Evolutionary conservation across 2,888 invertebrate species (phyloP).

Genomic region (Lepidocyrtoides sp.): DNA sequence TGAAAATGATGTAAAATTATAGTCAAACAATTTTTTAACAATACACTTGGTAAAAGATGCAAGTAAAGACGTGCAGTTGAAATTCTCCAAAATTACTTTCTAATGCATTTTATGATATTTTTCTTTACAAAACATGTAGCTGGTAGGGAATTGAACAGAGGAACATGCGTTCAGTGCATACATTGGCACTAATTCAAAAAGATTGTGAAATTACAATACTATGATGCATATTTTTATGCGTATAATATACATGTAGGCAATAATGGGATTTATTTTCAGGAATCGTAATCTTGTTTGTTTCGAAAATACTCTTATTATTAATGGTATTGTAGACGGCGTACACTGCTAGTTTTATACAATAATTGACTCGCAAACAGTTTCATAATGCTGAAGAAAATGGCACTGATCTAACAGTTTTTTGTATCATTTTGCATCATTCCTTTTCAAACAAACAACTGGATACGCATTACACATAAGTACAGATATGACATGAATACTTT

Average conservation of each 20-base stretch:
- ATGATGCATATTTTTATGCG: slow-evolving; percentile 28
- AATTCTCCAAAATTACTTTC: no score
- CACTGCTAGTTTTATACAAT: neutral
- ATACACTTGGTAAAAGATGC: no score
- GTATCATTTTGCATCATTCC: slow-evolving; percentile 23
- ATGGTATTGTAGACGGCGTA: neutral
- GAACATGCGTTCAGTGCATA: no score
- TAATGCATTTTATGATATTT: neutral
- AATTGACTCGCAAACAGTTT: no score
- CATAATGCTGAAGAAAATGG: slow-evolving; percentile 17
- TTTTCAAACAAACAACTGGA: slow-evolving; percentile 2
- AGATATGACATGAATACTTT: neutral
- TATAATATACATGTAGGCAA: slow-evolving; percentile 20
- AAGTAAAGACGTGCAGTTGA: no score
- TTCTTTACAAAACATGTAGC: no score
- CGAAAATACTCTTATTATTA: neutral
- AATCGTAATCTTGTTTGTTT: slow-evolving; percentile 61
- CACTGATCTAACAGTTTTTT: slow-evolving; percentile 51
- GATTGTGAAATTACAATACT: neutral
- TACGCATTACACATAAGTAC: neutral
- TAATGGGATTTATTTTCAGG: slow-evolving; percentile 21
- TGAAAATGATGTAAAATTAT: neutral
- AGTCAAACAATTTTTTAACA: neutral
- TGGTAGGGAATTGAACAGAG: no score
- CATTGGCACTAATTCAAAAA: neutral